A percentile compares a stretch with the other conserved stretches of the same genome.
Evolutionary conservation across 2,888 invertebrate genomes (phyloP).

Genomic region (Adelphocoris suturalis): DNA sequence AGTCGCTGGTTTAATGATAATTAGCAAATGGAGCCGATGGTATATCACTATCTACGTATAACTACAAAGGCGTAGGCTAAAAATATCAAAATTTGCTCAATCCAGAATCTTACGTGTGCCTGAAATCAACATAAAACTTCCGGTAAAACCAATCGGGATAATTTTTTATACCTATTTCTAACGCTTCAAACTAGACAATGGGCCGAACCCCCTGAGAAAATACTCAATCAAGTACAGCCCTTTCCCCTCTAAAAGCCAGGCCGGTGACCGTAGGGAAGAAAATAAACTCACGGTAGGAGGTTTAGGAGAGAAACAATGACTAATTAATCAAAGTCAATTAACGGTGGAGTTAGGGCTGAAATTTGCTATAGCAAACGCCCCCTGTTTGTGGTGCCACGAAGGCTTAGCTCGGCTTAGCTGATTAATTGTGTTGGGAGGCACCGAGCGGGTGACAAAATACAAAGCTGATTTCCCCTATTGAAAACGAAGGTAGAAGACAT

Average conservation of each 20-base stretch:
- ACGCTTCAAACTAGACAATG: background rate
- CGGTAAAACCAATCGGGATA: too few species aligned
- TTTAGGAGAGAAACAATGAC: slow-evolving; percentile 22
- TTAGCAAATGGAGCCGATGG: too few species aligned
- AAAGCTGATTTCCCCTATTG: slow-evolving; percentile 47
- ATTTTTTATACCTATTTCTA: too few species aligned
- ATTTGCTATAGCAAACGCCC: slow-evolving; percentile 10
- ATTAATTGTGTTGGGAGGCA: slow-evolving; percentile 41
- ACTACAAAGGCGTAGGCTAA: too few species aligned
- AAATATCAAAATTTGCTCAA: too few species aligned
- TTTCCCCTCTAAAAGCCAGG: background rate
- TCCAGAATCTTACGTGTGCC: too few species aligned
- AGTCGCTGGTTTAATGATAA: too few species aligned
- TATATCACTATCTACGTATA: too few species aligned
- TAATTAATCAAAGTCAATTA: slow-evolving; percentile 46
- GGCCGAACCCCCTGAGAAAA: background rate
- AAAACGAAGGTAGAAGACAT: background rate
- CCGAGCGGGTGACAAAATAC: slow-evolving; percentile 33
- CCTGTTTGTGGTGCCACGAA: background rate
- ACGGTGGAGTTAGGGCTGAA: slow-evolving; percentile 17
- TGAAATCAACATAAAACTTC: too few species aligned
- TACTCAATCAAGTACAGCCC: background rate
- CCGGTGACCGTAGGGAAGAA: background rate
- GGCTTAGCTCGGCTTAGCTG: slow-evolving; percentile 44
- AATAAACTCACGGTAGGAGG: slow-evolving; percentile 18